Evolutionary conservation across 2,113 vertebrate species (phyloP).

Genomic region (Odobenus rosmarus): DNA sequence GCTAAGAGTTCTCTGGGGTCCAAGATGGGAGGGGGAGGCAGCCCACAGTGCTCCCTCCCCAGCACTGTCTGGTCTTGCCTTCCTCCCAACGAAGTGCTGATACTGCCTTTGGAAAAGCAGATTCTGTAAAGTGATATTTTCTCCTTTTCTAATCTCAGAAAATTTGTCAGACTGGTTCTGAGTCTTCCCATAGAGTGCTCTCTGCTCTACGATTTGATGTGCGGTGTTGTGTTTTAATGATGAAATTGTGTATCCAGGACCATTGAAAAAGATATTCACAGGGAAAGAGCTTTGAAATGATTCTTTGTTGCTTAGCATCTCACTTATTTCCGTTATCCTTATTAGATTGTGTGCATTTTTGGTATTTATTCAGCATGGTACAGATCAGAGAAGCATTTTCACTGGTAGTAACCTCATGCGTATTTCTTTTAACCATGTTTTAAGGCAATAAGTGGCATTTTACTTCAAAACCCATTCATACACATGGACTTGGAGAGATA

Average conservation of each 20-base stretch:
- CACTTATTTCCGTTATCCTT: constrained; percentile 49
- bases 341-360: constrained; percentile 30
- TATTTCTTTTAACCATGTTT: constrained; percentile 81
- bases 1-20: constrained; percentile 58
- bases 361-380: constrained; percentile 64
- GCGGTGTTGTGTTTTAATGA: constrained; percentile 57
- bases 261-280: constrained; percentile 47
- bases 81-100: background rate
- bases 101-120: constrained; percentile 3
- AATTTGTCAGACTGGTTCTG: constrained; percentile 72
- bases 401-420: constrained; percentile 61
- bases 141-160: constrained; percentile 62
- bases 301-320: background rate
- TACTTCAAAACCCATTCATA: constrained; percentile 78
- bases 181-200: constrained; percentile 38
- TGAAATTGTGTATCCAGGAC: constrained; percentile 18
- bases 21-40: background rate
- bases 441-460: constrained; percentile 78
- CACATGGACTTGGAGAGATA: constrained; percentile 81
- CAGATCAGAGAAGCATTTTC: constrained; percentile 65
- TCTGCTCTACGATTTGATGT: background rate
- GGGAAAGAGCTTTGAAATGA: constrained; percentile 59
- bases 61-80: constrained; percentile 22
- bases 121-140: constrained; percentile 58
- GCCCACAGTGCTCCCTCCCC: background rate